These are phyloP conservation scores for Diacarnus erythraeanus DNA, from an alignment of 37 sponge, comb jelly and placozoan species.

Conservation along the genomic window DNA sequence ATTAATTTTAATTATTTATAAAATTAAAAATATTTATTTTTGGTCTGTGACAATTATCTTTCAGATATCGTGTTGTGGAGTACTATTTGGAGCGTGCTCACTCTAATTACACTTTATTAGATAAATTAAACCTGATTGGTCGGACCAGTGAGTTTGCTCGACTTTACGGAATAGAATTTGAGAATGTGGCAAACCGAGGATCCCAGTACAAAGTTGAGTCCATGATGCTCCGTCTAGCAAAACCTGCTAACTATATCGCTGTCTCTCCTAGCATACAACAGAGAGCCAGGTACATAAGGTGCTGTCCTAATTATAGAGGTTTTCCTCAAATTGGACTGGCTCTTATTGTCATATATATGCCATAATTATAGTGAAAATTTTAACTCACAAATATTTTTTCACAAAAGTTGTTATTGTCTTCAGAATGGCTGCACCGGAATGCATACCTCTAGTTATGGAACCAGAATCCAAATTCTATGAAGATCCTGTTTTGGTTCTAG, in stretches of 20 bases:
- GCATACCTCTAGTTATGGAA: conserved; percentile 89
- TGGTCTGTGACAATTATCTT: no score
- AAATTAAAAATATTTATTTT: no score
- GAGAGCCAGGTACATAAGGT: conserved; percentile 74
- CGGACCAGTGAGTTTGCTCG: conserved; percentile 97
- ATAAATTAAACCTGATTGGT: conserved; percentile 84
- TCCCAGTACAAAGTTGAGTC: conserved; percentile 98
- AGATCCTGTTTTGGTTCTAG: conserved; percentile 97
- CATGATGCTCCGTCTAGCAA: conserved; percentile 93
- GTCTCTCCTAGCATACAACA: conserved; percentile 91
- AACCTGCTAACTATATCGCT: conserved; percentile 82
- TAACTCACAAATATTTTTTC: neutral
- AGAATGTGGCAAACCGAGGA: conserved; percentile 83
- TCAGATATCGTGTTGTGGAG: conserved; percentile 71
- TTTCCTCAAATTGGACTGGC: neutral
- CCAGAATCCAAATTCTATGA: conserved; percentile 91
- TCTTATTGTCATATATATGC: conserved; percentile 5
- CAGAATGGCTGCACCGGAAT: conserved; percentile 95
- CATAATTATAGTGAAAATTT: neutral
- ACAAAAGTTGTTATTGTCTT: neutral
- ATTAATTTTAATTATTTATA: no score
- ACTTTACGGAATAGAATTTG: conserved; percentile 96
- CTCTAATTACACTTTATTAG: conserved; percentile 73
- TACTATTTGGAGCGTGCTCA: conserved; percentile 76
- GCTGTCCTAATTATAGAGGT: neutral